These are phyloP conservation scores for Phthorimaea operculella DNA, from an alignment of 1,140 invertebrate genomes.

Conservation along the genomic window DNA sequence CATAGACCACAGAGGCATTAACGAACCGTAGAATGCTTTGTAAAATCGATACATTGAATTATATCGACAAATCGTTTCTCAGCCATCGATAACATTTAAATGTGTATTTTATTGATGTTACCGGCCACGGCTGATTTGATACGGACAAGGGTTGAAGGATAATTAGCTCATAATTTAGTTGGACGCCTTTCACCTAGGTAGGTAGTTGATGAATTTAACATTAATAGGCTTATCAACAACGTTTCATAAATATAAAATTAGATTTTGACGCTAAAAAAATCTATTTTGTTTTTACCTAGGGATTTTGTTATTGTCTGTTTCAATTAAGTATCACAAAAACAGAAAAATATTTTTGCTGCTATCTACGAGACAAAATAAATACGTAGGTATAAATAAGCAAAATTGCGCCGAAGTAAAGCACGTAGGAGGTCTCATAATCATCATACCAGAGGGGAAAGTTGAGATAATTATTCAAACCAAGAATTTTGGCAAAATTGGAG, in stretches of 20 bases:
- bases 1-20: too few relatives aligned
- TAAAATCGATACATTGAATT: slow-evolving; percentile 28
- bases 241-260: too few relatives aligned
- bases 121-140: neutral
- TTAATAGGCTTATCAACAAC: too few relatives aligned
- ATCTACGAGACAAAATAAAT: too few relatives aligned
- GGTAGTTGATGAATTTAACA: too few relatives aligned
- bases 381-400: neutral
- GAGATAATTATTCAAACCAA: slow-evolving; percentile 19
- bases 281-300: too few relatives aligned
- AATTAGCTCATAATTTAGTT: neutral
- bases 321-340: too few relatives aligned
- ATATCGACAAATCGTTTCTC: slow-evolving; percentile 48
- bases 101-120: slow-evolving; percentile 3
- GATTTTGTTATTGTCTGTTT: too few relatives aligned
- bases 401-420: slow-evolving; percentile 6
- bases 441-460: slow-evolving; percentile 22
- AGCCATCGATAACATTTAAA: slow-evolving; percentile 31
- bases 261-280: too few relatives aligned
- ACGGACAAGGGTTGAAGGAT: neutral
- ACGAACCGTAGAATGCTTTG: too few relatives aligned
- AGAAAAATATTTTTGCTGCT: too few relatives aligned
- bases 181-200: too few relatives aligned
- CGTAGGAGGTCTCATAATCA: slow-evolving; percentile 18
- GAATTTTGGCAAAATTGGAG: slow-evolving; percentile 27